These are phyloP conservation scores for Aplocera efformata DNA, from an alignment of 2,888 invertebrate species.

Conservation along the genomic window DNA sequence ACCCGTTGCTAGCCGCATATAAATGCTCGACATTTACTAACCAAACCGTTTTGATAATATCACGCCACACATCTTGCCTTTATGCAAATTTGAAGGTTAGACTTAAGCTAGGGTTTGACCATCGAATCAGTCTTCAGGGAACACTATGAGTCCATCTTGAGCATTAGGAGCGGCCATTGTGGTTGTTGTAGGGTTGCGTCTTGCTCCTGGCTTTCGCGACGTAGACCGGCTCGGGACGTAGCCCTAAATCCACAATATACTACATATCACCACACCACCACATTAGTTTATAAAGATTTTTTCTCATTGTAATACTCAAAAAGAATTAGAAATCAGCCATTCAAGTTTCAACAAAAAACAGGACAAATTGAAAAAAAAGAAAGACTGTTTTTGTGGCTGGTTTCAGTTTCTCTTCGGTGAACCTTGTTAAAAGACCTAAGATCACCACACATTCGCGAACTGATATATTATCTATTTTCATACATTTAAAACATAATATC, in stretches of 20 bases:
- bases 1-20: conserved; percentile 4
- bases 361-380: too few species aligned
- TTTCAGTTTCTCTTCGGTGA: too few species aligned
- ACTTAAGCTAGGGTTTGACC: conserved; percentile 12
- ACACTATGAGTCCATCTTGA: conserved; percentile 37
- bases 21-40: neutral
- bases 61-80: conserved; percentile 3
- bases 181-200: conserved; percentile 25
- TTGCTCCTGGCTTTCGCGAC: conserved; percentile 25
- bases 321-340: too few species aligned
- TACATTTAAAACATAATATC: too few species aligned
- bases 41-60: neutral
- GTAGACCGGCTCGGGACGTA: conserved; percentile 38
- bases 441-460: too few species aligned
- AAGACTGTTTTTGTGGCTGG: too few species aligned
- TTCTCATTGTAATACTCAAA: too few species aligned
- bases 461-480: too few species aligned
- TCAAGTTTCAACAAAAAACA: too few species aligned
- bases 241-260: conserved; percentile 47
- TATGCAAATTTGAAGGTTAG: conserved; percentile 10
- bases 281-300: too few species aligned
- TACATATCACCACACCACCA: conserved; percentile 37
- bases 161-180: conserved; percentile 28
- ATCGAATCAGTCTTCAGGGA: conserved; percentile 49
- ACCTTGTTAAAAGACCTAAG: too few species aligned